Percentiles rank a stretch among this genome's conserved stretches.
phyloP scores from a whole-genome alignment of 2,113 vertebrate genomes.

The Pogonocichla stellata region DNA sequence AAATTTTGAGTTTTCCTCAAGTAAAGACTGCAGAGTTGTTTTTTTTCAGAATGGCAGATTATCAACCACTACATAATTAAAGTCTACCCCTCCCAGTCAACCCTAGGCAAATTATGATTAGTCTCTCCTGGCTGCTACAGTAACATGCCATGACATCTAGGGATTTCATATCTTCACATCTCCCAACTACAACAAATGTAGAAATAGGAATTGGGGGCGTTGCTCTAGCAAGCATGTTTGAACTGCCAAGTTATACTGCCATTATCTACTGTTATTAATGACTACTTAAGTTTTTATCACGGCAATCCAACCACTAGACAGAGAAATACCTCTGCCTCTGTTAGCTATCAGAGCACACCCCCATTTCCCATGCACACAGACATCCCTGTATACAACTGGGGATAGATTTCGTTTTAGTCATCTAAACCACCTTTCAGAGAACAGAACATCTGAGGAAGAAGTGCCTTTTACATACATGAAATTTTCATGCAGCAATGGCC shows the following conservation, averaged over 20 bases:
- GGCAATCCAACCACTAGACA: background rate
- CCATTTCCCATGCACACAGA: background rate
- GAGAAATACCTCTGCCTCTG: background rate
- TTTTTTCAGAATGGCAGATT: slow-evolving; percentile 35
- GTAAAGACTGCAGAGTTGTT: background rate
- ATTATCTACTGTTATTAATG: background rate
- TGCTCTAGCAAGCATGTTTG: background rate
- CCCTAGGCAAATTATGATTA: slow-evolving; percentile 32
- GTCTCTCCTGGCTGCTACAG: slow-evolving; percentile 13
- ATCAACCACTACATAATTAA: slow-evolving; percentile 33
- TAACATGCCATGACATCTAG: slow-evolving; percentile 21
- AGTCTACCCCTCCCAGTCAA: slow-evolving; percentile 40
- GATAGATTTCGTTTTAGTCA: background rate
- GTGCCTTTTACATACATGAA: background rate
- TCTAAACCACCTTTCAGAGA: background rate
- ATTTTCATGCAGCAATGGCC: background rate
- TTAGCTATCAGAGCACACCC: background rate
- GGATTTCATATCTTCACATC: slow-evolving; percentile 25
- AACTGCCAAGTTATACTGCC: background rate
- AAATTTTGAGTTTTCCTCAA: background rate
- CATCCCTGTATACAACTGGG: background rate
- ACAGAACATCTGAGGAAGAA: background rate
- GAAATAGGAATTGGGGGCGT: background rate
- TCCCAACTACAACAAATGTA: background rate
- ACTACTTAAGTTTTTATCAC: background rate